Evolutionary conservation across 2,797 vertebrate genomes (phyloP), one percentile per base, ranked within the genome.

Genomic region (Basileuterus tristriatus): DNA sequence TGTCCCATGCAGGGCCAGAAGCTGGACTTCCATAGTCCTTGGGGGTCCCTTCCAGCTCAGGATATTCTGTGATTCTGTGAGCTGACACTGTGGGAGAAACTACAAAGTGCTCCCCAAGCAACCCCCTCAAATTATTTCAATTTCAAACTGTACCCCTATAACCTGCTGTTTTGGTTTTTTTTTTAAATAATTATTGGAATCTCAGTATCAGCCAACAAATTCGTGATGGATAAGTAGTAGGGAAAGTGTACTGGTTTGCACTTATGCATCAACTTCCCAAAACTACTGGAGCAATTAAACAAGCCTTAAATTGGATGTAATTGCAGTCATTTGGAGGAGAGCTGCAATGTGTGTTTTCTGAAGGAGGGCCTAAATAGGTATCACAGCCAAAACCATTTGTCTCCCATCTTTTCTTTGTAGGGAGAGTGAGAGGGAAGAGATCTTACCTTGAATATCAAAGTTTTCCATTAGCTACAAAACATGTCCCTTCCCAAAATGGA

Each of bases 311-410:
- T 53, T 19, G 12, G 60, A 16, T 39, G 32, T 34, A 78, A 88
- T 76, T 93, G 90, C 44, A 37, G 79, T 29, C n/a, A 41, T 83
- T 88, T 68, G 79, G 68, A 94, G 75, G 50, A 90, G n/a, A 90
- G 55, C 63, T 92, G 60, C n/a, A 67, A 52, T 63, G 30, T 0
- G 0, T 47, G 8, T 39, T 85, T 81, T 50, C 64, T 71, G 36
- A 55, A 92, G 16, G 52, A 83, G 58, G 29, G 9, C 53, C 30
- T 70, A n/a, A 83, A 36, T 10, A 68, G 17, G 47, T 80, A 56
- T 56, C 49, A 23, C 53, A 70, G 64, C 22, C 62, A 68, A 83
- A 64, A 58, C 36, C 29, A 21, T 81, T 67, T 63, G 26, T 39
- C 11, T 39, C 44, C 15, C 21, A 6, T 41, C 69, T 81, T 87